These are phyloP conservation scores for Caenorhabditis virilis DNA, from an alignment of 2,888 invertebrate genomes.

Conservation along the genomic window DNA sequence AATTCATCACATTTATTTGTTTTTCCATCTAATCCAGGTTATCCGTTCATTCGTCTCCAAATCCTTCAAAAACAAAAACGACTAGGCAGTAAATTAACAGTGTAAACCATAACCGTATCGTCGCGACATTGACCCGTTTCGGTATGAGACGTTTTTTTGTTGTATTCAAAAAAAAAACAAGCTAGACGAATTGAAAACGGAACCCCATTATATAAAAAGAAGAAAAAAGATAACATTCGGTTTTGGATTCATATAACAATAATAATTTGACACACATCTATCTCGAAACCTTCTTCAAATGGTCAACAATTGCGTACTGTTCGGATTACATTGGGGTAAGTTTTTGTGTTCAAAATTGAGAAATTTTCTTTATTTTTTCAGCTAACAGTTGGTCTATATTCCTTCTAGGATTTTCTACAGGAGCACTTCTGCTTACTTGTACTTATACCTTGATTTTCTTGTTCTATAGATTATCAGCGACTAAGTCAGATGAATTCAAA, in stretches of 20 bases:
- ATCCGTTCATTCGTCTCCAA: no score
- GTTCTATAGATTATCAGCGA: constrained; percentile 13
- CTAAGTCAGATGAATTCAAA: constrained; percentile 25
- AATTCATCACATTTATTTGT: no score
- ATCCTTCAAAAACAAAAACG: no score
- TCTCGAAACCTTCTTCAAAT: not conserved
- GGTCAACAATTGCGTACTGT: constrained; percentile 17
- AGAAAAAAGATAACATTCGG: not conserved
- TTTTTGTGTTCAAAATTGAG: not conserved
- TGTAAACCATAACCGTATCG: no score
- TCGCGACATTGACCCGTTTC: constrained; percentile 8
- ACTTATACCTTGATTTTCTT: constrained; percentile 16
- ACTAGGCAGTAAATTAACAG: no score
- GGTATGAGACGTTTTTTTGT: constrained; percentile 1
- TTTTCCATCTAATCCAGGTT: no score
- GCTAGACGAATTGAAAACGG: not conserved
- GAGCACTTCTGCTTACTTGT: constrained; percentile 12
- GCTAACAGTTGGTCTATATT: constrained; percentile 35
- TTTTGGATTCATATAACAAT: not conserved
- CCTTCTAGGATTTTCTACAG: constrained; percentile 26
- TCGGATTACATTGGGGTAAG: constrained; percentile 23
- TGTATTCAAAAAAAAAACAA: not conserved
- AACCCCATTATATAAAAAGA: not conserved
- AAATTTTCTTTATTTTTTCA: constrained; percentile 10
- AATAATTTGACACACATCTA: no score